Base-by-base conservation (phyloP, 2,113 vertebrate species). In the Xiphias gladius region DNA sequence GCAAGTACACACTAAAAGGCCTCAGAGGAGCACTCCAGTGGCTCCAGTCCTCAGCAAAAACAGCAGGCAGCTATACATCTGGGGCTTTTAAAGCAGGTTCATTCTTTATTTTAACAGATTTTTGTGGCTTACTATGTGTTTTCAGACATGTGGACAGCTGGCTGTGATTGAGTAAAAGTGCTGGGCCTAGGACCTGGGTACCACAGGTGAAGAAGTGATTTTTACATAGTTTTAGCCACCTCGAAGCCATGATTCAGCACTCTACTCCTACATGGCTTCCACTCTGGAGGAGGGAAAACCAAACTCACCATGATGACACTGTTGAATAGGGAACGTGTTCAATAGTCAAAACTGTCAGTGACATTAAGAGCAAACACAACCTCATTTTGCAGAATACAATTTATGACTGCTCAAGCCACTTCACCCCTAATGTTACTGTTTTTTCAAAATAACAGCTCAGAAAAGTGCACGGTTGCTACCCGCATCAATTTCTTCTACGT, bases 101-200 rank as follows among this genome's bases (percentile, higher is more conserved):
- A 64, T 69, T 76, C 80, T 91, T 91, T 90, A 86, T 90, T 92
- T 84, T 65, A 78, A 91, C 82, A 69, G 83, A 30, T 48, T 43
- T 84, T 59, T 74, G 73, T 71, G 73, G 76, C 62, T 68, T 67
- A 57, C 61, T 37, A 55, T 83, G 48, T 74, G 75, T 82, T 91
- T 86, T 83, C 78, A 86, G 69, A 74, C 85, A 76, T 82, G 50
- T 41, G 55, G 68, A 89, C 87, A 89, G 77, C 85, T 91, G 89
- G 59, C 91, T 80, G 50, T 84, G 82, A 82, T 86, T 86, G 79
- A 86, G 62, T 43, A 8, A 83, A 87, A 86, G 83, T 84, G 68
- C 76, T 71, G 22, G 43, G 52, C 76, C 59, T 54, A 37, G 46
- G 57, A 86, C 22, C 43, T 28, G 50, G 59, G 62, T 72, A 6